phyloP scores from a whole-genome alignment of 2,113 vertebrate species.

The Cricetomys ansorgei region DNA sequence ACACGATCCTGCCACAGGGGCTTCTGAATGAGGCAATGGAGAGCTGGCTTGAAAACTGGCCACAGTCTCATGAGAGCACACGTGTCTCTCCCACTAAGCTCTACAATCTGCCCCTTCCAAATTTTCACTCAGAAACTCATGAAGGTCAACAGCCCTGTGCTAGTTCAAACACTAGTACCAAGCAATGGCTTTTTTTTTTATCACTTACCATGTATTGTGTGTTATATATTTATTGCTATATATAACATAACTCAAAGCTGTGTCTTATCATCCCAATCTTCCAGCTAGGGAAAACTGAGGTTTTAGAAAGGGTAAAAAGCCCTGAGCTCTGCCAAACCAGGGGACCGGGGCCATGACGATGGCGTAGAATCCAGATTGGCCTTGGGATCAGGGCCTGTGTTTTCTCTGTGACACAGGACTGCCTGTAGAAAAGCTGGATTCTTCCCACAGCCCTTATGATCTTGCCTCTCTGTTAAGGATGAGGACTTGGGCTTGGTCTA shows the following conservation, averaged over 20 bases:
- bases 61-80: background rate
- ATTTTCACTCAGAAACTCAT: background rate
- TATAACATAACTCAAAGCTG: background rate
- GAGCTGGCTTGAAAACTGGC: background rate
- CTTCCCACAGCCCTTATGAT: background rate
- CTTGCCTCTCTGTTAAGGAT: background rate
- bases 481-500: background rate
- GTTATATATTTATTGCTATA: background rate
- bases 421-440: background rate
- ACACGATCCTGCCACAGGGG: background rate
- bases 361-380: background rate
- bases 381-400: background rate
- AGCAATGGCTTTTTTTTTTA: background rate
- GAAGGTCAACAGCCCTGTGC: background rate
- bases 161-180: background rate
- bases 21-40: background rate
- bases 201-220: background rate
- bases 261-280: background rate
- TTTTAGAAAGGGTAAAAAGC: background rate
- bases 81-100: background rate
- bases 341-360: background rate
- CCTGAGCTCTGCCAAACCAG: background rate
- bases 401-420: background rate
- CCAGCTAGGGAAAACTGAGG: background rate
- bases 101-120: background rate